phyloP scores from a whole-genome alignment of 2,888 invertebrate species.

The Lacanobia oleracea region DNA sequence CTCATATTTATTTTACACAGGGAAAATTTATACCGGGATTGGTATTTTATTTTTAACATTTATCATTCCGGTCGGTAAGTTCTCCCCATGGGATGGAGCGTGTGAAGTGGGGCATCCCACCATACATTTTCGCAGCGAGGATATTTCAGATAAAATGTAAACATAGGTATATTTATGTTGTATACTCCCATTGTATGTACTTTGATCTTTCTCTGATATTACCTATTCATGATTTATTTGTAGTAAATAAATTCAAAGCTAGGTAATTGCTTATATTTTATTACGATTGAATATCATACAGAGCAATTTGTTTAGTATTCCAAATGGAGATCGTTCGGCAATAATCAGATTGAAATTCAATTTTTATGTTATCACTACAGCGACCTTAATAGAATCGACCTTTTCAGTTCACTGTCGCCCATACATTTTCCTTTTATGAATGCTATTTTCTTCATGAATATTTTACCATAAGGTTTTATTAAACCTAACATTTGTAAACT shows the following conservation, averaged over 20 bases:
- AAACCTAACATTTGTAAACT: conserved; percentile 26
- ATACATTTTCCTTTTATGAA: conserved; percentile 45
- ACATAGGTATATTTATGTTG: conserved; percentile 56
- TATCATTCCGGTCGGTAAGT: conserved; percentile 66
- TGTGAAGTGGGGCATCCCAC: conserved; percentile 60
- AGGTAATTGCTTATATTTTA: conserved; percentile 30
- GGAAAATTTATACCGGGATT: conserved; percentile 57
- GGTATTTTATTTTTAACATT: conserved; percentile 68
- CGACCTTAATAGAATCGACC: conserved; percentile 45
- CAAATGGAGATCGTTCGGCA: conserved; percentile 18
- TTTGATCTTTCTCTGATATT: conserved; percentile 45
- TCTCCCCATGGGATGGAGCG: conserved; percentile 59
- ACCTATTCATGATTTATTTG: conserved; percentile 24
- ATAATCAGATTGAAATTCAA: conserved; percentile 33
- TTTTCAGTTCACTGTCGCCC: conserved; percentile 47
- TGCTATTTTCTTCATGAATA: conserved; percentile 51
- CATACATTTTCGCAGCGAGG: conserved; percentile 55
- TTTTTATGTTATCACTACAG: conserved; percentile 37
- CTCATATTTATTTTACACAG: conserved; percentile 53
- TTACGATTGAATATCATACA: conserved; percentile 23
- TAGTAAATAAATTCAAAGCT: conserved; percentile 20
- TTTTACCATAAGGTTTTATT: conserved; percentile 47
- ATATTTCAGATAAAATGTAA: conserved; percentile 61
- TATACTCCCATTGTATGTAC: conserved; percentile 37
- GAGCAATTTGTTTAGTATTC: conserved; percentile 23